phyloP scores from a whole-genome alignment of 2,797 vertebrate genomes.

The Oophaga sylvatica region DNA sequence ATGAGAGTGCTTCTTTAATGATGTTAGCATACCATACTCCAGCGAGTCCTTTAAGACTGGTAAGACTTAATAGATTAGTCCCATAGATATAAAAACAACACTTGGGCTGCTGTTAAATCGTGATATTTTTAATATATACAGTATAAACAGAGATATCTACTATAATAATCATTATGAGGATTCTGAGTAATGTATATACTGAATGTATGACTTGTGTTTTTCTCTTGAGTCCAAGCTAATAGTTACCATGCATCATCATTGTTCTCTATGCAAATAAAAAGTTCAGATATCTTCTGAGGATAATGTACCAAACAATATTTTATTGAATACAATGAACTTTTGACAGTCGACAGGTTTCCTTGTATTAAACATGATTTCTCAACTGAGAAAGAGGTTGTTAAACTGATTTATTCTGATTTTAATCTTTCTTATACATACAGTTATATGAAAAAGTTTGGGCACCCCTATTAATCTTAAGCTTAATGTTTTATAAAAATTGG shows the following conservation, averaged over 20 bases:
- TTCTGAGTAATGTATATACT: background rate
- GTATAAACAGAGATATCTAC: background rate
- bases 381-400: too few relatives aligned
- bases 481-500: too few relatives aligned
- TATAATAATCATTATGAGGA: background rate
- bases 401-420: too few relatives aligned
- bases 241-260: background rate
- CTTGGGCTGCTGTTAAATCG: too few relatives aligned
- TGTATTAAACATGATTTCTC: background rate
- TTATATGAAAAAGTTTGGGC: too few relatives aligned
- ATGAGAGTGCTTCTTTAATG: too few relatives aligned
- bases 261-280: background rate
- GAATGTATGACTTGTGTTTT: background rate
- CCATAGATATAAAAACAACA: too few relatives aligned
- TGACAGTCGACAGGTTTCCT: background rate
- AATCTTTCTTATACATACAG: too few relatives aligned
- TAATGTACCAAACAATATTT: background rate
- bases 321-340: background rate
- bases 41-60: too few relatives aligned
- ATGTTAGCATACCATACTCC: too few relatives aligned
- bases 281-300: background rate
- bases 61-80: too few relatives aligned
- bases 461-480: too few relatives aligned
- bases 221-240: background rate
- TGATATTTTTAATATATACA: background rate